Evolutionary conservation across 2,888 invertebrate species (phyloP).

Genomic region (Tetramorium bicarinatum): DNA sequence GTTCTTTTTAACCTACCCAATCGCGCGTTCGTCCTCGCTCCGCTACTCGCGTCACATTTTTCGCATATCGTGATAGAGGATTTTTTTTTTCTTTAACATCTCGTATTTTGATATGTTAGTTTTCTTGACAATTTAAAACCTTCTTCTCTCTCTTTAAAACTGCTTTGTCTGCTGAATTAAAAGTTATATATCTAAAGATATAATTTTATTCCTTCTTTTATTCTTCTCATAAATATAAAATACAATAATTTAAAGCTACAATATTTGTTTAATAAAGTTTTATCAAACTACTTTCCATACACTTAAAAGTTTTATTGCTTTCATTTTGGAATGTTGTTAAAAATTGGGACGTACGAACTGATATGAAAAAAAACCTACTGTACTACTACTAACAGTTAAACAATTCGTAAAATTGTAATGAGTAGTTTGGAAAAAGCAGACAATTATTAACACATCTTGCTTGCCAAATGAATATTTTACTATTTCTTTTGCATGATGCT

Average conservation of each 20-base stretch:
- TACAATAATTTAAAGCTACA: slow-evolving; percentile 17
- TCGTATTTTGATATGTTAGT: not conserved
- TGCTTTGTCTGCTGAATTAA: not conserved
- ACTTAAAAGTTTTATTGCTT: slow-evolving; percentile 1
- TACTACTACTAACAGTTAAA: not conserved
- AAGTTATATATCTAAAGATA: not conserved
- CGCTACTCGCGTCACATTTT: slow-evolving; percentile 13
- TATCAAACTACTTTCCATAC: not conserved
- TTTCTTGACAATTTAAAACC: slow-evolving; percentile 6
- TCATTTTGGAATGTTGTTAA: not conserved
- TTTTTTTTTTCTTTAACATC: slow-evolving; percentile 6
- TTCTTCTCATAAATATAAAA: not conserved
- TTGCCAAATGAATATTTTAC: not conserved
- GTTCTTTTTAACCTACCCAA: slow-evolving; percentile 50
- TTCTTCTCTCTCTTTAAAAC: slow-evolving; percentile 20
- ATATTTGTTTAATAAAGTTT: slow-evolving; percentile 13
- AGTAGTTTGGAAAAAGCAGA: not conserved
- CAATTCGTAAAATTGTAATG: not conserved
- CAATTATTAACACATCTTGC: not conserved
- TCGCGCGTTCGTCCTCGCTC: slow-evolving; percentile 8
- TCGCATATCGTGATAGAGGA: slow-evolving; percentile 3
- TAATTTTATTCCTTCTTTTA: not conserved
- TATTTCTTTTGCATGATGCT: slow-evolving; percentile 1
- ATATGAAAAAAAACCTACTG: slow-evolving; percentile 4
- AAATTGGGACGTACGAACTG: slow-evolving; percentile 1